Conservation (phyloP, 92 coral and sea anemone species). For the Galaxea fascicularis region DNA sequence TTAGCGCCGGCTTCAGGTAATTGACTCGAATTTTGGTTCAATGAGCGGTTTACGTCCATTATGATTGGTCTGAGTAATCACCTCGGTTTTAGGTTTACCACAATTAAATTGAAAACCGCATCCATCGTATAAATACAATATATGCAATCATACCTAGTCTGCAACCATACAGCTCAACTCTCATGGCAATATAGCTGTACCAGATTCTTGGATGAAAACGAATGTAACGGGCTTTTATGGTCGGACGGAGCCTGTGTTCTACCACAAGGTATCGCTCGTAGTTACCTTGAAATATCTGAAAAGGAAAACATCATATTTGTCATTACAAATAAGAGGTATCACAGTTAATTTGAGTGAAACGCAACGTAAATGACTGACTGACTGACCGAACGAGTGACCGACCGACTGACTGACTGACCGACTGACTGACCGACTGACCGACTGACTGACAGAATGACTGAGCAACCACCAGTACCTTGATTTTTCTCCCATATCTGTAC, state of each 20-base stretch:
- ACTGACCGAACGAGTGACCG: neutral
- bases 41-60: too few relatives aligned
- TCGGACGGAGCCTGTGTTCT: constrained; percentile 39
- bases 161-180: constrained; percentile 60
- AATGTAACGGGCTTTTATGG: constrained; percentile 60
- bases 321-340: too few relatives aligned
- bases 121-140: neutral
- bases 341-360: too few relatives aligned
- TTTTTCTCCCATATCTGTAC: constrained; percentile 45
- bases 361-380: neutral
- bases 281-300: constrained; percentile 56
- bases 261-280: constrained; percentile 41
- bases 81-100: too few relatives aligned
- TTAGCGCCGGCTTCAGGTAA: too few relatives aligned
- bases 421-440: neutral
- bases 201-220: constrained; percentile 59
- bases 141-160: constrained; percentile 33
- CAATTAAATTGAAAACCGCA: too few relatives aligned
- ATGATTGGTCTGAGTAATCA: too few relatives aligned
- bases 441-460: neutral
- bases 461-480: constrained; percentile 18
- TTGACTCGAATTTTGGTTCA: too few relatives aligned
- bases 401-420: neutral
- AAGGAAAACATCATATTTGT: neutral
- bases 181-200: constrained; percentile 38